Evolutionary conservation across 2,797 vertebrate genomes (phyloP).

Genomic region (Craterocephalus amniculus): DNA sequence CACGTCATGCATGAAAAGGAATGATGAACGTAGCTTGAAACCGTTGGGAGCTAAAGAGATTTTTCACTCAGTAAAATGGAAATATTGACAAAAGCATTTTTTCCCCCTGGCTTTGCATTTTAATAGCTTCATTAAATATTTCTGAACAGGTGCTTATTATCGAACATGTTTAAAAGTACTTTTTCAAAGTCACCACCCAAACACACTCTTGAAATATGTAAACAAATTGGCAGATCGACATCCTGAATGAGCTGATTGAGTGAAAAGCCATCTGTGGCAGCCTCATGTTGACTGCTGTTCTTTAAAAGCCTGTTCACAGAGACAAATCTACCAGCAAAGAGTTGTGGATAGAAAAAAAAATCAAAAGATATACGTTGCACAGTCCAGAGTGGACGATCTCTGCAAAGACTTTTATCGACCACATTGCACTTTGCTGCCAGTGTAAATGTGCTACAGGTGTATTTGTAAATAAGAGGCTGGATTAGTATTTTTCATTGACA

Average conservation of each 20-base stretch:
- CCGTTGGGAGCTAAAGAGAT: conserved; percentile 6
- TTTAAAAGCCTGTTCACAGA: conserved; percentile 50
- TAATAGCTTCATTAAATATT: conserved; percentile 38
- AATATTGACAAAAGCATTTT: conserved; percentile 10
- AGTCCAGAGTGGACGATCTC: conserved; percentile 13
- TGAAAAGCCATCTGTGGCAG: conserved; percentile 47
- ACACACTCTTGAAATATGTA: background rate
- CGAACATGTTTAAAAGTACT: conserved; percentile 9
- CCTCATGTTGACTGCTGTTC: conserved; percentile 47
- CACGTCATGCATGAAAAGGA: conserved; percentile 1
- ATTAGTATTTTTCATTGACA: conserved; percentile 10
- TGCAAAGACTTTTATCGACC: conserved; percentile 25
- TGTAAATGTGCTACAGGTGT: background rate
- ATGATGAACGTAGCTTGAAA: conserved; percentile 41
- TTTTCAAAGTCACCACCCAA: background rate
- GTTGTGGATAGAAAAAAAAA: background rate
- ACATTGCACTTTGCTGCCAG: background rate
- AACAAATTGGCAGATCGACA: conserved; percentile 17
- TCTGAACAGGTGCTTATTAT: conserved; percentile 2
- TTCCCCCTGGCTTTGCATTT: conserved; percentile 7
- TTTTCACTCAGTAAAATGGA: conserved; percentile 27
- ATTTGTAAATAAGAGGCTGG: background rate
- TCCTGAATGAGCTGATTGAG: conserved; percentile 34
- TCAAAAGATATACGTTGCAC: conserved; percentile 15
- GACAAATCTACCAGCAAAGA: conserved; percentile 22